Conservation (phyloP, 2,888 invertebrate genomes). For the Gastracanthus pulcherrimus region DNA sequence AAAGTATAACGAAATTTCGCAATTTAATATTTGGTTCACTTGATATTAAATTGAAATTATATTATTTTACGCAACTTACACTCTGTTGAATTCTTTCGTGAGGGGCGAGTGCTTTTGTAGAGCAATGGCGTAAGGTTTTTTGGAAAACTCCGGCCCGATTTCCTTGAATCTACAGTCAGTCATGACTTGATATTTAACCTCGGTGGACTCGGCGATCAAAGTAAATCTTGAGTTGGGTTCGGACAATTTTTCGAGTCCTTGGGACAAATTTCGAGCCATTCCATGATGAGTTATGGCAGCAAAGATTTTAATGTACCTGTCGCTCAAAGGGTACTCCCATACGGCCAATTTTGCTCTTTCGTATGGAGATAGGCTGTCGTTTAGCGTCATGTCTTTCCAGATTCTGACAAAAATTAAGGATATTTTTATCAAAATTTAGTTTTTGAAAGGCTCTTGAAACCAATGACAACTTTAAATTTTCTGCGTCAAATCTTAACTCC, state of each 20-base stretch:
- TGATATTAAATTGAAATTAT: not conserved
- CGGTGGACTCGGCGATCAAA: constrained; percentile 94
- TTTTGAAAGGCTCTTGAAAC: too few species aligned
- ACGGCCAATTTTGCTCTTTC: constrained; percentile 95
- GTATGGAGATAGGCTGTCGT: constrained; percentile 91
- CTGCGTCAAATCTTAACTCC: too few species aligned
- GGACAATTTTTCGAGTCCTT: constrained; percentile 66
- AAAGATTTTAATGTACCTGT: constrained; percentile 98
- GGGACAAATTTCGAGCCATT: not conserved
- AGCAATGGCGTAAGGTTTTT: constrained; percentile 96
- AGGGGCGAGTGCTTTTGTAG: constrained; percentile 95
- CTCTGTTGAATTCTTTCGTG: constrained; percentile 93
- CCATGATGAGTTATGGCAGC: constrained; percentile 86
- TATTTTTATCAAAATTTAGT: too few species aligned
- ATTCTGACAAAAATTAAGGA: constrained; percentile 81
- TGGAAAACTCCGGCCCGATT: constrained; percentile 96
- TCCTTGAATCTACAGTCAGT: constrained; percentile 92
- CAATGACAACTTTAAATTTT: too few species aligned
- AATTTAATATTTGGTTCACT: not conserved
- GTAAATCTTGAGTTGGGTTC: constrained; percentile 86
- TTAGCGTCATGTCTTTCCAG: constrained; percentile 97
- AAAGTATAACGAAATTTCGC: not conserved
- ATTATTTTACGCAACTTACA: constrained; percentile 81
- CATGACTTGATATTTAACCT: constrained; percentile 87
- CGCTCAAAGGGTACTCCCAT: constrained; percentile 98